These are phyloP conservation scores for Haliaeetus leucogaster DNA, from an alignment of 2,113 vertebrate species.

Conservation along the genomic window DNA sequence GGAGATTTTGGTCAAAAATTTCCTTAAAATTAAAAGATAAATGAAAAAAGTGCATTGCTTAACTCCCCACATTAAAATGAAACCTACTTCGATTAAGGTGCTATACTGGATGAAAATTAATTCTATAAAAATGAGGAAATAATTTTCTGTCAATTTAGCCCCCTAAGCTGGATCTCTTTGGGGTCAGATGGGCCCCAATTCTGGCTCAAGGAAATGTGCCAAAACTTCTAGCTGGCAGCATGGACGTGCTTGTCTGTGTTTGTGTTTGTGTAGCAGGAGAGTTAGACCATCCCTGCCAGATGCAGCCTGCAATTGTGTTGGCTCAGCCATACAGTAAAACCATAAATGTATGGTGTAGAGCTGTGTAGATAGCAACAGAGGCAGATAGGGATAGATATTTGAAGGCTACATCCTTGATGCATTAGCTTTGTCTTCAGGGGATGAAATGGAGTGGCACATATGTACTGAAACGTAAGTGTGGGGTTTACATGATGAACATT, in stretches of 20 bases:
- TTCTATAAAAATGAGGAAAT: not conserved
- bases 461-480: not conserved
- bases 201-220: not conserved
- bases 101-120: not conserved
- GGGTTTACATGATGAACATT: not conserved
- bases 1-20: not conserved
- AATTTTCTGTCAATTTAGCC: not conserved
- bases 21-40: not conserved
- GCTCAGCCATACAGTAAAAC: not conserved
- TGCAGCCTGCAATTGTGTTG: not conserved
- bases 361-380: not conserved
- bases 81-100: not conserved
- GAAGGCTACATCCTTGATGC: not conserved
- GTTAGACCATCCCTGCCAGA: not conserved
- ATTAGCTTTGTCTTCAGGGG: not conserved
- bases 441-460: not conserved
- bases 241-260: not conserved
- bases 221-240: not conserved
- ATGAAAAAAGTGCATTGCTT: not conserved
- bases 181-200: not conserved
- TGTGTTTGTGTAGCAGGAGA: not conserved
- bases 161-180: not conserved
- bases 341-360: not conserved
- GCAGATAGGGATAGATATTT: not conserved
- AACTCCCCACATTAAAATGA: not conserved